Evolutionary conservation across 2,113 vertebrate species (phyloP).

Genomic region (Nycticebus coucang): DNA sequence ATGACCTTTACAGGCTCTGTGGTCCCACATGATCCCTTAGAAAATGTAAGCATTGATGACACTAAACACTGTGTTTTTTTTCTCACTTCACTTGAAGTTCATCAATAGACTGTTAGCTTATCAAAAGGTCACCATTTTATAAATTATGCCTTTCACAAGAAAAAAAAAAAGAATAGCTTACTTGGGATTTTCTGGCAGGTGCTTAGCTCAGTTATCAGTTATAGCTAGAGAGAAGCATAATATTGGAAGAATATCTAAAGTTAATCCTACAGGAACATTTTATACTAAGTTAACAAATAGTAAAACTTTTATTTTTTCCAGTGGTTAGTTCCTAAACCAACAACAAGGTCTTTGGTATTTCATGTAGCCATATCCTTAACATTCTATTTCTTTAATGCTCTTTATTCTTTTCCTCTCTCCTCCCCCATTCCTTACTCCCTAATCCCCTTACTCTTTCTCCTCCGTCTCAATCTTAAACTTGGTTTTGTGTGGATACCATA

Average conservation of each 20-base stretch:
- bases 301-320: slow-evolving; percentile 16
- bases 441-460: slow-evolving; percentile 18
- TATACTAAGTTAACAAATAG: slow-evolving; percentile 30
- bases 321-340: background rate
- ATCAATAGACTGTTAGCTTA: slow-evolving; percentile 80
- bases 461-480: slow-evolving; percentile 36
- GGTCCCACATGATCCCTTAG: slow-evolving; percentile 61
- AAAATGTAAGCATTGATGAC: slow-evolving; percentile 77
- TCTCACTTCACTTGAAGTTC: slow-evolving; percentile 80
- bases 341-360: background rate
- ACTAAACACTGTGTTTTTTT: slow-evolving; percentile 61
- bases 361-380: background rate
- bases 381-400: background rate
- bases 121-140: slow-evolving; percentile 84
- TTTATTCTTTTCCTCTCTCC: background rate
- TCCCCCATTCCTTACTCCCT: background rate
- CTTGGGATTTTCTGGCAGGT: slow-evolving; percentile 75
- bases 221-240: slow-evolving; percentile 34
- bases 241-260: slow-evolving; percentile 48
- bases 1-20: slow-evolving; percentile 77
- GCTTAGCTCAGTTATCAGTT: slow-evolving; percentile 66
- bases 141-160: slow-evolving; percentile 73
- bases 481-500: background rate
- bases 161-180: slow-evolving; percentile 76
- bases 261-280: background rate